Percentiles rank a stretch among this genome's conserved stretches.
Conservation (phyloP, 53 echinoderm and acorn worm genomes). For the Zoroaster sp. region DNA sequence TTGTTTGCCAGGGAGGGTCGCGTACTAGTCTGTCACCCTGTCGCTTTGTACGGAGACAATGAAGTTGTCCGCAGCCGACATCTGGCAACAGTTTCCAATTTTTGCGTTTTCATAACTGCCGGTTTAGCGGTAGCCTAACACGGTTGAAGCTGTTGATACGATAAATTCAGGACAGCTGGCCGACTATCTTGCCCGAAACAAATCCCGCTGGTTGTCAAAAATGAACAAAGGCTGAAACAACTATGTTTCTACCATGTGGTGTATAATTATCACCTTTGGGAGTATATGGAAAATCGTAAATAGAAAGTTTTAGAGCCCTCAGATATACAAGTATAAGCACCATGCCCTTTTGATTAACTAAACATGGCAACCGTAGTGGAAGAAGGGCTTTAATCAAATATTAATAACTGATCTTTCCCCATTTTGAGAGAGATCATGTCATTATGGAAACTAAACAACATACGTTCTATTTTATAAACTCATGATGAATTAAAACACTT, state of each 20-base stretch:
- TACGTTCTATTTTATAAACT: too few relatives aligned
- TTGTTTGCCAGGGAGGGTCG: conserved; percentile 53
- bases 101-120: conserved; percentile 30
- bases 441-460: too few relatives aligned
- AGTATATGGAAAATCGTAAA: background rate
- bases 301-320: background rate
- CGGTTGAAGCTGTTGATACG: conserved; percentile 17
- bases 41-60: conserved; percentile 46
- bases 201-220: conserved; percentile 39
- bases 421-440: too few relatives aligned
- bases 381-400: too few relatives aligned
- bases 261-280: conserved; percentile 36
- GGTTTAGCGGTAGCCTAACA: conserved; percentile 17
- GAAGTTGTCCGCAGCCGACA: conserved; percentile 19
- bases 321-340: background rate
- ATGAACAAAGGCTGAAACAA: conserved; percentile 43
- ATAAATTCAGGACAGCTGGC: conserved; percentile 27
- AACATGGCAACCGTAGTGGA: background rate
- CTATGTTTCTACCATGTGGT: conserved; percentile 21
- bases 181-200: background rate
- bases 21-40: conserved; percentile 35
- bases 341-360: background rate
- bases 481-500: too few relatives aligned
- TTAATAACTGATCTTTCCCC: too few relatives aligned
- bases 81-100: conserved; percentile 55